Conservation (phyloP, 2,113 vertebrate species). For the Plecturocebus donacophilus region DNA sequence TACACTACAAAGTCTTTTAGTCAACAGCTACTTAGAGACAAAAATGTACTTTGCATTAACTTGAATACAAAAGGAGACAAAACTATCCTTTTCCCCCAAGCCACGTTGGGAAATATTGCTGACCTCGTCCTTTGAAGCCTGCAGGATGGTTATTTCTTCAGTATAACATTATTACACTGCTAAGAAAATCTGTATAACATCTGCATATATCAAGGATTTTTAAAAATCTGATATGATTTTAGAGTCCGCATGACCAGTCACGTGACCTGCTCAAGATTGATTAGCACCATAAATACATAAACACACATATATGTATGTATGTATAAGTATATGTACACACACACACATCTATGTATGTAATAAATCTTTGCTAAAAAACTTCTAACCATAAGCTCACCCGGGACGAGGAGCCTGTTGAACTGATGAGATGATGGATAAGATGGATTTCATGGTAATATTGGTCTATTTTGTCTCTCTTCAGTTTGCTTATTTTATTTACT, state of each 20-base stretch:
- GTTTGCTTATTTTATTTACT: slow-evolving; percentile 55
- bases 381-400: slow-evolving; percentile 88
- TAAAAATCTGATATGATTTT: slow-evolving; percentile 97
- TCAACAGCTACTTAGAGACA: slow-evolving; percentile 86
- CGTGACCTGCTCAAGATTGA: slow-evolving; percentile 96
- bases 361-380: slow-evolving; percentile 87
- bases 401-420: slow-evolving; percentile 91
- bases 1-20: slow-evolving; percentile 78
- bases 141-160: slow-evolving; percentile 93
- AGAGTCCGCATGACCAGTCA: slow-evolving; percentile 99
- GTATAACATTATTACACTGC: slow-evolving; percentile 94
- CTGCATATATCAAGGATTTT: slow-evolving; percentile 99
- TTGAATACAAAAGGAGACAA: slow-evolving; percentile 89
- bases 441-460: slow-evolving; percentile 75
- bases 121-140: slow-evolving; percentile 98
- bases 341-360: slow-evolving; percentile 87
- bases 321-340: slow-evolving; percentile 56
- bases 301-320: slow-evolving; percentile 86
- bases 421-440: slow-evolving; percentile 86
- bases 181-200: slow-evolving; percentile 99
- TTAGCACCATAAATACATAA: slow-evolving; percentile 97
- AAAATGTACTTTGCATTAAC: slow-evolving; percentile 87
- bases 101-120: slow-evolving; percentile 94
- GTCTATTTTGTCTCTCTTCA: slow-evolving; percentile 75
- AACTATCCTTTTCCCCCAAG: slow-evolving; percentile 90